Base-by-base conservation (phyloP, 1,140 invertebrate species). In the Wiebesia pumilae region DNA sequence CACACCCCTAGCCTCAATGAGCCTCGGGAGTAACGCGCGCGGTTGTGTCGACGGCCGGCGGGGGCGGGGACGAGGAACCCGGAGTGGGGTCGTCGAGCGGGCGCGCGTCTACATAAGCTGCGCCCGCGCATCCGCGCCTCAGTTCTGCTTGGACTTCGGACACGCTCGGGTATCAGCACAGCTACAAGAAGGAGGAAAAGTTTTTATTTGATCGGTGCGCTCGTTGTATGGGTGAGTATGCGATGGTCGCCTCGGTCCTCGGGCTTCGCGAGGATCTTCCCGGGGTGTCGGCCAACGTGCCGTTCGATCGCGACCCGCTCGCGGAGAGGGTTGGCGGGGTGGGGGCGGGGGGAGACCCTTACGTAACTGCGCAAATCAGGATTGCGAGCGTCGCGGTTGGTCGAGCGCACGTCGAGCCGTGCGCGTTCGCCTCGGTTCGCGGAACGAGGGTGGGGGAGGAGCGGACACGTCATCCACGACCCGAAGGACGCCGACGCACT, bases 171-270 rank as follows among this genome's bases (percentile, higher is more conserved):
- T 33, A 24, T n/a, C 35, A 86, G 81, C 27, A 79, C 16, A 86
- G 65, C 81, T 58, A 38, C 75, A 47, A 67, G 62, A 81, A 65
- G 62, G 87, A 82, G 87, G 79, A 73, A 71, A 47, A 65, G 93
- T 93, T 94, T 93, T 92, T 92, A 89, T 93, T 93, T 94, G 93
- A 92, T 94, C 92, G 91, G 92, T 94, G 92, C 90, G 93, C 92
- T 94, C 93, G 89, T 93, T 94, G 93, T 94, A 94, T 94, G 93
- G 93, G 93, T 94, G 89, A 93, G 93, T 90, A 87, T 40, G 33
- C 0, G 38, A 40, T 0, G 12, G 38, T 38, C 12, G 71, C 27
- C 12, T 27, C 19, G 62, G n/a, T 65, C n/a, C 1, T 1, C 33
- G 33, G n/a, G 19, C 30, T 1, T 67, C 65, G 65, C 21, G 65